A percentile compares a stretch with the other conserved stretches of the same genome.
Evolutionary conservation across 2,797 vertebrate species (phyloP).

Genomic region (Helostoma temminkii): DNA sequence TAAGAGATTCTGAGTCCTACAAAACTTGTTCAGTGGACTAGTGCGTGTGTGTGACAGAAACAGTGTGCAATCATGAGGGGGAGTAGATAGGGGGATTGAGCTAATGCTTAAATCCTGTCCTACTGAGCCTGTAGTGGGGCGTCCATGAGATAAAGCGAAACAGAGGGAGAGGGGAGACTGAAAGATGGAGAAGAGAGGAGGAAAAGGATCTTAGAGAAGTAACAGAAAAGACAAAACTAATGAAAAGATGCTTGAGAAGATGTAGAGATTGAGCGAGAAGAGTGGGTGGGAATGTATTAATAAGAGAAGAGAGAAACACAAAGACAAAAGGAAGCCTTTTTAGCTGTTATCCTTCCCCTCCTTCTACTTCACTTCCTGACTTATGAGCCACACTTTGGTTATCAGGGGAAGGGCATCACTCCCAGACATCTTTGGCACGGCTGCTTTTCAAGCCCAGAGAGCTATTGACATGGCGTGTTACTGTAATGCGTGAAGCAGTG

Average conservation of each 20-base stretch:
- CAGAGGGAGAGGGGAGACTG: conserved; percentile 48
- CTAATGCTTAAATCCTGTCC: conserved; percentile 78
- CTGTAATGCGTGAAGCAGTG: conserved; percentile 80
- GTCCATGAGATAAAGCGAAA: conserved; percentile 73
- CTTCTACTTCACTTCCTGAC: conserved; percentile 62
- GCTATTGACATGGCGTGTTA: conserved; percentile 80
- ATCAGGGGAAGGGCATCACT: conserved; percentile 81
- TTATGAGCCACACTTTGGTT: conserved; percentile 75
- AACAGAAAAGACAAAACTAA: conserved; percentile 48
- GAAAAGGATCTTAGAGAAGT: conserved; percentile 28
- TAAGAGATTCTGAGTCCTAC: conserved; percentile 51
- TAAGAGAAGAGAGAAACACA: conserved; percentile 47
- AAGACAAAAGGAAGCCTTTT: conserved; percentile 26
- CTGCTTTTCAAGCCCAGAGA: conserved; percentile 78
- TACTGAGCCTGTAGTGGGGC: conserved; percentile 72
- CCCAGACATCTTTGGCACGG: conserved; percentile 80
- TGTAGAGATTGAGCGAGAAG: conserved; percentile 24
- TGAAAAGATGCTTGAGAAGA: conserved; percentile 46
- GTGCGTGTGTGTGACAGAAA: conserved; percentile 69
- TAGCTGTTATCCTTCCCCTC: conserved; percentile 11
- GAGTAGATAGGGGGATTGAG: conserved; percentile 77
- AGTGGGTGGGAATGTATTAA: conserved; percentile 47
- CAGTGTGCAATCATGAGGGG: conserved; percentile 73
- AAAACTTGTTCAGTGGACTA: conserved; percentile 61
- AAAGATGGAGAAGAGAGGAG: conserved; percentile 22